Evolutionary conservation across 2,888 invertebrate species (phyloP).

Genomic region (Apamea crenata): DNA sequence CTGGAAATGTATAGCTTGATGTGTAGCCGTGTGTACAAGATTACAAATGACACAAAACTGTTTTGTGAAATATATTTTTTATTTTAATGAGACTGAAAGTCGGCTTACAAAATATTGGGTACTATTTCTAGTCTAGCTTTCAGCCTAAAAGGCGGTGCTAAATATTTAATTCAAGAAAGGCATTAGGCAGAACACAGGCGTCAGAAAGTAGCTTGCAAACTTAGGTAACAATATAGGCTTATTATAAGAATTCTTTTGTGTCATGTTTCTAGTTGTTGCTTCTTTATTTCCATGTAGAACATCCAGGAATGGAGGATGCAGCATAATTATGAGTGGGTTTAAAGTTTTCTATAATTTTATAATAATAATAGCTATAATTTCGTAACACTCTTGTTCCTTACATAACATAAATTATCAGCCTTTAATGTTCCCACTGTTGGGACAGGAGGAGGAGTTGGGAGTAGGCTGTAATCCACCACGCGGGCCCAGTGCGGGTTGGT

Average conservation of each 20-base stretch:
- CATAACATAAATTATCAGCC: too few relatives aligned
- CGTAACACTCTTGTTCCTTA: not conserved
- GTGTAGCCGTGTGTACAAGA: too few relatives aligned
- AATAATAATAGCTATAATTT: not conserved
- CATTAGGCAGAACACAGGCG: conserved; percentile 17
- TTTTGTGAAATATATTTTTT: too few relatives aligned
- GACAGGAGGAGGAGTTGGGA: too few relatives aligned
- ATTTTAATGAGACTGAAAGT: not conserved
- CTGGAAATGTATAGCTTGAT: too few relatives aligned
- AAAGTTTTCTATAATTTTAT: not conserved
- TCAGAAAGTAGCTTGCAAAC: not conserved
- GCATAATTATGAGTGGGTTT: not conserved
- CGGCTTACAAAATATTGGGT: not conserved
- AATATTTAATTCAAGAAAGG: conserved; percentile 31
- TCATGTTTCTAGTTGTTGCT: not conserved
- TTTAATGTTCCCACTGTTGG: too few relatives aligned
- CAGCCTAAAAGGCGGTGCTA: conserved; percentile 6
- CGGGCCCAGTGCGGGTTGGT: too few relatives aligned
- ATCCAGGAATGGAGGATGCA: not conserved
- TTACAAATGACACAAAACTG: not conserved
- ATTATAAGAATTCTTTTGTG: conserved; percentile 5
- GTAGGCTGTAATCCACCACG: too few relatives aligned
- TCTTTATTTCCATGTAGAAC: not conserved
- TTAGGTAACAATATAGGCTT: not conserved
- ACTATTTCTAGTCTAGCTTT: not conserved